Base-by-base conservation (phyloP, 2,113 vertebrate species). In the Danio rerio region DNA sequence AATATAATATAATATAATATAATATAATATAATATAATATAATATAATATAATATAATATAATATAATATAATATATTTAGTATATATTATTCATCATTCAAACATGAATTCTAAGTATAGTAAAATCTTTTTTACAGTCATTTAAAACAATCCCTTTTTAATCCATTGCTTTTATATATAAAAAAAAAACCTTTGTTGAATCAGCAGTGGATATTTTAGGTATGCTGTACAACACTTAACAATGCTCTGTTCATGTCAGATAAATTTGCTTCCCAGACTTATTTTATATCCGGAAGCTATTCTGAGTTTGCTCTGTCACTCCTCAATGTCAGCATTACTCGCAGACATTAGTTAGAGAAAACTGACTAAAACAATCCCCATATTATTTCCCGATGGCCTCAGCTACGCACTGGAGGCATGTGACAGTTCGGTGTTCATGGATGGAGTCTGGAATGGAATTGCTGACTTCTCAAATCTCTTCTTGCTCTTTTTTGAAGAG, bases 381-480 rank as follows among this genome's bases (percentile, higher is more conserved):
- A 42, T 74, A 63, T 83, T 69, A 83, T 70, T 83, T 82, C 47
- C 74, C 62, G 71, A 83, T 63, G 77, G 40, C 76, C 43, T 74
- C 66, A 40, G 62, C 63, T 78, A 55, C 52, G 43, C 20, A 8
- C 65, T 49, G 42, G 87, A 87, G 66, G 85, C 81, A 88, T 85
- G 86, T n/a, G 88, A 87, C 85, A 84, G 83, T 56, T 86, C 76
- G 21, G 53, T 42, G 31, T 43, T 73, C 65, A 75, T 56, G 70
- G 76, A 63, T 68, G 42, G 21, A 56, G 66, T 83, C 81, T 63
- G 70, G 42, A 84, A 69, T 68, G 62, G 79, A 90, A 70, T 65
- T 86, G 91, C 90, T 90, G 88, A 91, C 86, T 90, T 69, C 21
- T 72, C 31, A 21, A 86, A 86, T 72, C 80, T 50, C 42, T 78